Base-by-base conservation (phyloP, 1,140 invertebrate species). In the Phortica variegata region DNA sequence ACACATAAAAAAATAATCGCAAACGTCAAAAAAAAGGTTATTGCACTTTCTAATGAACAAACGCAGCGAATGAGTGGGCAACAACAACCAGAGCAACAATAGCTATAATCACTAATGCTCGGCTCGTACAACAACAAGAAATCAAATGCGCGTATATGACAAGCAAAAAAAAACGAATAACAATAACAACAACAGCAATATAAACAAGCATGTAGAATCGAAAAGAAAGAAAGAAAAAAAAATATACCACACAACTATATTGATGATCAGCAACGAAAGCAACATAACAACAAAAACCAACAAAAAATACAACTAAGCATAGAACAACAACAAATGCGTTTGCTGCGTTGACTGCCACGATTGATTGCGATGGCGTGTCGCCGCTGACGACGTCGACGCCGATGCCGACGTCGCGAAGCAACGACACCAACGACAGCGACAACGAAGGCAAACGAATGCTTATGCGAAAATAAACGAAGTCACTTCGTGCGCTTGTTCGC, bases 41-140 rank as follows among this genome's bases (percentile, higher is more conserved):
- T 70, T 70, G 65, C 65, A 70, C 65, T 70, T 69, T 65, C 58
- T 40, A 58, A 62, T 49, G 48, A 49, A 43, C 20, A 39, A 19
- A 21, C 46, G 47, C n/a, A 48, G 38, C n/a, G 34, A 33, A 19
- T 8, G 49, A 40, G 29, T 3, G 19, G 13, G 17, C 38, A 49
- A 26, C 29, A 53, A 50, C 41, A 49, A 42, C 33, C 34, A 51
- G 54, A 59, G 43, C 23, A 54, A 45, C 32, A 60, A 48, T 32
- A 49, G 34, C 19, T 18, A 29, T 16, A 53, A 20, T 17, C 29
- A 42, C 26, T 42, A 20, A 26, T 26, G 23, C 23, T 26, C n/a
- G n/a, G n/a, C n/a, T n/a, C n/a, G n/a, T n/a, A 26, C 23, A 26
- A 10, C 23, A 26, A 26, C 23, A 26, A 26, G n/a, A n/a, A n/a